Conservation (phyloP, 2,888 invertebrate species). For the Masnerella sp. region DNA sequence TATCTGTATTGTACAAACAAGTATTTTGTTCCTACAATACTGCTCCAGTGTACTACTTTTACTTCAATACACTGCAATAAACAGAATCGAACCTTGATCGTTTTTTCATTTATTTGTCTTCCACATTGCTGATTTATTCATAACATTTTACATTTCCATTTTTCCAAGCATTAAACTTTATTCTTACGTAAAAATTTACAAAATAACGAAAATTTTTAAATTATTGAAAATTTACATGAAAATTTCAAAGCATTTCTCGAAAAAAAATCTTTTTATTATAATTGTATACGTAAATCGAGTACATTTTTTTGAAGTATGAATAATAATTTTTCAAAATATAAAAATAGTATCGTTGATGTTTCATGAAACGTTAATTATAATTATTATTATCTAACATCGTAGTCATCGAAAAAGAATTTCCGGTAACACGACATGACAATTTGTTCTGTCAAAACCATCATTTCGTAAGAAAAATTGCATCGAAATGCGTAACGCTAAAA, state of each 20-base stretch:
- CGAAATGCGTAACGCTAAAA: slow-evolving; percentile 6
- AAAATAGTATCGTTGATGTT: too few species aligned
- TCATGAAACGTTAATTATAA: not conserved
- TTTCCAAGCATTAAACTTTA: too few species aligned
- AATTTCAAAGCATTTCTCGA: too few species aligned
- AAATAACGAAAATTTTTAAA: too few species aligned
- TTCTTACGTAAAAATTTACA: too few species aligned
- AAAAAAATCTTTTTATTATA: not conserved
- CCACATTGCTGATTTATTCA: not conserved
- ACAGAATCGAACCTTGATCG: slow-evolving; percentile 47
- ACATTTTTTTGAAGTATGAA: too few species aligned
- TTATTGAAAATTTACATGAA: too few species aligned
- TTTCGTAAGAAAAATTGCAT: slow-evolving; percentile 36
- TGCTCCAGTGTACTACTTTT: slow-evolving; percentile 42
- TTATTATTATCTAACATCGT: slow-evolving; percentile 23
- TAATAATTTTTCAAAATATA: too few species aligned
- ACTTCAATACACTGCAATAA: slow-evolving; percentile 50
- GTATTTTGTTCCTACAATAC: slow-evolving; percentile 50
- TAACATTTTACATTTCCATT: not conserved
- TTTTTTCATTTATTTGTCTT: slow-evolving; percentile 47
- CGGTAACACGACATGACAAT: slow-evolving; percentile 23
- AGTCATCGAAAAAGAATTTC: slow-evolving; percentile 15
- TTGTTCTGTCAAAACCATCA: slow-evolving; percentile 15
- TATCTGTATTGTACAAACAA: slow-evolving; percentile 53
- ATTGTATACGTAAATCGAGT: too few species aligned